Evolutionary conservation across 2,113 vertebrate species (phyloP).

Genomic region (Corvus hawaiiensis): DNA sequence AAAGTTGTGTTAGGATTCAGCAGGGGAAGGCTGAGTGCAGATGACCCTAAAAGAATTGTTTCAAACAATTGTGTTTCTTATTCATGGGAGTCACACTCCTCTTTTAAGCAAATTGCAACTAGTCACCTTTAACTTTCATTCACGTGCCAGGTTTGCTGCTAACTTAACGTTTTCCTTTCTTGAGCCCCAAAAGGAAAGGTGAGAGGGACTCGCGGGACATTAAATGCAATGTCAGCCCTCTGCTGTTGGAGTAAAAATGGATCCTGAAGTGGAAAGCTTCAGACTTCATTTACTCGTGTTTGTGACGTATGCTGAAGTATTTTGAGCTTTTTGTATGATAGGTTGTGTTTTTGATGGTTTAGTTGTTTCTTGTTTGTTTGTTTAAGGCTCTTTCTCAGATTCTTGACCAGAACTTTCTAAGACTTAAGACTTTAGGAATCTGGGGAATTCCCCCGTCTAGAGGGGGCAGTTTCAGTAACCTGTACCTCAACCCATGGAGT

Average conservation of each 20-base stretch:
- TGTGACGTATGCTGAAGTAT: not conserved
- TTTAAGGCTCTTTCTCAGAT: not conserved
- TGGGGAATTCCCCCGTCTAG: not conserved
- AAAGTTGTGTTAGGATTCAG: not conserved
- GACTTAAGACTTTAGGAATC: not conserved
- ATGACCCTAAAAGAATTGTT: not conserved
- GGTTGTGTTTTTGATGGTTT: not conserved
- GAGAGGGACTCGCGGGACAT: accelerated
- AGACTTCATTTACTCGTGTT: not conserved
- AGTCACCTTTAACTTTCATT: not conserved
- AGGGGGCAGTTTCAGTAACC: not conserved
- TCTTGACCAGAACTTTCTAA: not conserved
- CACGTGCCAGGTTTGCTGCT: not conserved
- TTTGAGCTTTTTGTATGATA: not conserved
- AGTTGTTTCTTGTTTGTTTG: not conserved
- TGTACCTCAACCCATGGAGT: not conserved
- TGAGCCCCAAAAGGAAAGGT: not conserved
- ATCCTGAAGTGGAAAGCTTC: not conserved
- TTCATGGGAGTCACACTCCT: not conserved
- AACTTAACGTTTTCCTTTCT: not conserved
- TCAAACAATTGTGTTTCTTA: not conserved
- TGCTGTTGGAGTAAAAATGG: not conserved
- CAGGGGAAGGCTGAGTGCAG: not conserved
- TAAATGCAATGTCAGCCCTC: not conserved
- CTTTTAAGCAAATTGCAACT: not conserved